These are phyloP conservation scores for Philereme vetulata DNA, from an alignment of 2,888 invertebrate species.

Conservation along the genomic window DNA sequence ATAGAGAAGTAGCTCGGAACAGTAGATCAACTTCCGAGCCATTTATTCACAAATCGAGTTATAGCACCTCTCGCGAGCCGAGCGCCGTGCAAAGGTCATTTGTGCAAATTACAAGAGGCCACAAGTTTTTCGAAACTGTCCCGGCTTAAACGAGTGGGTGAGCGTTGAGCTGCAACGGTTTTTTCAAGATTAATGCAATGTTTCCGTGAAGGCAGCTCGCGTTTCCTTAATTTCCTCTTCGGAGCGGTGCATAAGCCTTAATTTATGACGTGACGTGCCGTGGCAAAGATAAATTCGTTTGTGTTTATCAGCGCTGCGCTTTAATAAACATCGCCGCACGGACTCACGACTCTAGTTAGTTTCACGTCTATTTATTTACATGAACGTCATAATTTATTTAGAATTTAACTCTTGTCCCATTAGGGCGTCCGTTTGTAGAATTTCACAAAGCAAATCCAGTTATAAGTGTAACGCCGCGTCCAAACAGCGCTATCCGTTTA, in stretches of 20 bases:
- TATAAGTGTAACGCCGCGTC: slow-evolving; percentile 69
- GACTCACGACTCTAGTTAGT: slow-evolving; percentile 37
- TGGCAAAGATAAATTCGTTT: slow-evolving; percentile 64
- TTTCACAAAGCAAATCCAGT: slow-evolving; percentile 77
- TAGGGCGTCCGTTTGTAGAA: slow-evolving; percentile 66
- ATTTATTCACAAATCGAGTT: slow-evolving; percentile 81
- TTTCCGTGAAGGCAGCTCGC: slow-evolving; percentile 54
- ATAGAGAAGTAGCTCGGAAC: slow-evolving; percentile 53
- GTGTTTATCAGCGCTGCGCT: slow-evolving; percentile 60
- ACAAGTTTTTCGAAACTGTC: slow-evolving; percentile 50
- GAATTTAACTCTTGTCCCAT: slow-evolving; percentile 71
- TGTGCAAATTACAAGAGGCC: slow-evolving; percentile 68
- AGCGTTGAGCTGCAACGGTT: slow-evolving; percentile 40
- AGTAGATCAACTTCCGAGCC: slow-evolving; percentile 79
- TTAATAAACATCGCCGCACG: slow-evolving; percentile 57
- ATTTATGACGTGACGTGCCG: slow-evolving; percentile 64
- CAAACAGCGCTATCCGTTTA: slow-evolving; percentile 71
- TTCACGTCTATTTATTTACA: slow-evolving; percentile 51
- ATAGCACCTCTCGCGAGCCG: slow-evolving; percentile 76
- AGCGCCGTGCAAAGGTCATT: slow-evolving; percentile 77
- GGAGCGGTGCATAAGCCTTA: slow-evolving; percentile 61
- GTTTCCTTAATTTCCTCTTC: slow-evolving; percentile 64
- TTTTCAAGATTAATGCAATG: slow-evolving; percentile 54
- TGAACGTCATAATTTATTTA: slow-evolving; percentile 62
- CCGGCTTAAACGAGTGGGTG: slow-evolving; percentile 45